A percentile compares a stretch with the other conserved stretches of the same genome.
Evolutionary conservation across 2,888 invertebrate genomes (phyloP).

Genomic region (Platynereis dumerilii): DNA sequence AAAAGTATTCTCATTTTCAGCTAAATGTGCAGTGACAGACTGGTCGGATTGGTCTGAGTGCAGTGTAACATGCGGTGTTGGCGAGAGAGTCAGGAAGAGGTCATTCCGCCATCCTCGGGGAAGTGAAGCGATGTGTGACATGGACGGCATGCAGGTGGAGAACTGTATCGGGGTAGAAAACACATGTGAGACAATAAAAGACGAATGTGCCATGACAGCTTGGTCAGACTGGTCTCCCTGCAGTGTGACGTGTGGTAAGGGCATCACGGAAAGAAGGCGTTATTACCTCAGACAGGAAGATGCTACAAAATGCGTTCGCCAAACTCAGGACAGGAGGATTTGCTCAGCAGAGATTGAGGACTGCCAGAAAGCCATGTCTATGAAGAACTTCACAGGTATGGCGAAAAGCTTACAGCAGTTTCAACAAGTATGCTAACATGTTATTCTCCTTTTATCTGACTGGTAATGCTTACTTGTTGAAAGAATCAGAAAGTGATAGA

Average conservation of each 20-base stretch:
- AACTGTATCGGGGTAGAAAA: conserved; percentile 51
- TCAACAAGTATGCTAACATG: too few relatives aligned
- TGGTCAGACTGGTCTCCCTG: conserved; percentile 68
- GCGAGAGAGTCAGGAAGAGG: conserved; percentile 72
- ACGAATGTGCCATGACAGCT: conserved; percentile 67
- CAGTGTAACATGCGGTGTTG: conserved; percentile 66
- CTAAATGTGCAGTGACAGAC: conserved; percentile 68
- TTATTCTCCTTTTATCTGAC: too few relatives aligned
- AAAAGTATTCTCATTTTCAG: too few relatives aligned
- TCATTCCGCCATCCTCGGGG: conserved; percentile 49
- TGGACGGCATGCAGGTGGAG: conserved; percentile 51
- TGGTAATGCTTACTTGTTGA: too few relatives aligned
- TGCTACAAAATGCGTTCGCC: conserved; percentile 24
- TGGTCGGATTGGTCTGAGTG: conserved; percentile 67
- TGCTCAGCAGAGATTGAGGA: conserved; percentile 38
- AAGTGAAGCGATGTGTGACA: conserved; percentile 47
- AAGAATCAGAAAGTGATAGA: too few relatives aligned
- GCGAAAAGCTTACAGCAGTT: not conserved
- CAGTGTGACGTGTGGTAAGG: conserved; percentile 66
- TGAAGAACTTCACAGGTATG: conserved; percentile 59
- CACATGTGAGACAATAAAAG: conserved; percentile 33
- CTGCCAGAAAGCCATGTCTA: conserved; percentile 59
- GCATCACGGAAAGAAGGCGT: conserved; percentile 72
- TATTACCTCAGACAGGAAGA: conserved; percentile 21
- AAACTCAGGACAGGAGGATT: conserved; percentile 24